A percentile compares a stretch with the other conserved stretches of the same genome.
phyloP scores from a whole-genome alignment of 2,888 invertebrate genomes.

The Melitaea athalia region DNA sequence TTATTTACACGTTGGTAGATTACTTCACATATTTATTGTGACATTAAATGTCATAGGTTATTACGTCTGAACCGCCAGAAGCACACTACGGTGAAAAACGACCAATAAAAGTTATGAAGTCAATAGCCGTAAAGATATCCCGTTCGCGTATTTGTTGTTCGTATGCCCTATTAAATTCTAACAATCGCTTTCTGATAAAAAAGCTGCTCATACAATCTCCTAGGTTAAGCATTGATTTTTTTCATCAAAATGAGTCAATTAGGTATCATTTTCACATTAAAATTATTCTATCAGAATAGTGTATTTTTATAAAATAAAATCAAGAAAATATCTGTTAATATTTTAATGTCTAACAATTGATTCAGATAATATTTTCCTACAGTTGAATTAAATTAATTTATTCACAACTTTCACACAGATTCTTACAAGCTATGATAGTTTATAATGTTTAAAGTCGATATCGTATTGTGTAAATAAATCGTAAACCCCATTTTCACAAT shows the following conservation, averaged over 20 bases:
- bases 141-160: slow-evolving; percentile 42
- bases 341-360: not conserved
- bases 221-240: not conserved
- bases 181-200: slow-evolving; percentile 25
- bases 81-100: slow-evolving; percentile 45
- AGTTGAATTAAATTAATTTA: not conserved
- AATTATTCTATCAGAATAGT: not conserved
- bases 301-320: not conserved
- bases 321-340: not conserved
- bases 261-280: not conserved
- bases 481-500: slow-evolving; percentile 82
- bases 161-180: slow-evolving; percentile 39
- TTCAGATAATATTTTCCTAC: not conserved
- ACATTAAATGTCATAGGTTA: slow-evolving; percentile 56
- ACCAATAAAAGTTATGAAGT: slow-evolving; percentile 57
- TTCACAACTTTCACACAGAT: slow-evolving; percentile 9
- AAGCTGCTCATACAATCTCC: not conserved
- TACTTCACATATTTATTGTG: slow-evolving; percentile 39
- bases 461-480: slow-evolving; percentile 80
- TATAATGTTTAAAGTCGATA: slow-evolving; percentile 72
- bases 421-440: slow-evolving; percentile 58
- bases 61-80: slow-evolving; percentile 49
- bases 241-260: not conserved
- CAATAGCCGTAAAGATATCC: slow-evolving; percentile 59
- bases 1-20: slow-evolving; percentile 24